Evolutionary conservation across 2,113 vertebrate genomes (phyloP), one percentile per base, ranked within the genome.

Genomic region (Trinectes maculatus): DNA sequence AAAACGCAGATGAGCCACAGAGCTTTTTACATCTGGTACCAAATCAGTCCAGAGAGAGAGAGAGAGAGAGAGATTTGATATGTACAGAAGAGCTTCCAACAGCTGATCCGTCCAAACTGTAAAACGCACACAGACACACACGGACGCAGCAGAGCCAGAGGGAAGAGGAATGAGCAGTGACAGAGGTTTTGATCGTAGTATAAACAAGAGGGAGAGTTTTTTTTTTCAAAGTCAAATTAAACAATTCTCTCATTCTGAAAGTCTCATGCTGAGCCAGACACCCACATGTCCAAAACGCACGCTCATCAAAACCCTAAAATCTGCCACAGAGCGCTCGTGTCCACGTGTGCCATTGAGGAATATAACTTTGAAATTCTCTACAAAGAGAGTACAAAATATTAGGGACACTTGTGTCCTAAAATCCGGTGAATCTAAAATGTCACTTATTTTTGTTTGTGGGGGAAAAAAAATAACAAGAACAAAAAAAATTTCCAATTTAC

Each of bases 151-250:
- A 55, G 55, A 75, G 71, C 77, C 82, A 79, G 65, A 19, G 47
- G 43, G 84, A 68, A 77, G 74, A 80, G 71, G 66, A 82, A 80
- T 60, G 62, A 84, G 65, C 80, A 75, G 79, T 76, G 81, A 87
- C 74, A 78, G 68, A 79, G 71, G 59, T 87, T 87, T 80, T 84
- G 83, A 84, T 85, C 85, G 71, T 85, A 78, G 55, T 62, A 69
- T 86, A 77, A 87, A 86, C 87, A 88, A 69, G 80, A 37, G 39
- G 18, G 74, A 71, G 64, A 62, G 72, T 26, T 63, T 82, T 79
- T 83, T 82, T 40, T 72, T 74, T 69, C 71, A 77, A 83, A 58
- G 31, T 85, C 40, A 88, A 79, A 87, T 66, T 67, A 71, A 86
- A 85, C 79, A 84, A 63, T 83, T 53, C 11, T 71, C 42, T 58